Evolutionary conservation across 2,888 invertebrate genomes (phyloP).

Genomic region (Papilio gigon): DNA sequence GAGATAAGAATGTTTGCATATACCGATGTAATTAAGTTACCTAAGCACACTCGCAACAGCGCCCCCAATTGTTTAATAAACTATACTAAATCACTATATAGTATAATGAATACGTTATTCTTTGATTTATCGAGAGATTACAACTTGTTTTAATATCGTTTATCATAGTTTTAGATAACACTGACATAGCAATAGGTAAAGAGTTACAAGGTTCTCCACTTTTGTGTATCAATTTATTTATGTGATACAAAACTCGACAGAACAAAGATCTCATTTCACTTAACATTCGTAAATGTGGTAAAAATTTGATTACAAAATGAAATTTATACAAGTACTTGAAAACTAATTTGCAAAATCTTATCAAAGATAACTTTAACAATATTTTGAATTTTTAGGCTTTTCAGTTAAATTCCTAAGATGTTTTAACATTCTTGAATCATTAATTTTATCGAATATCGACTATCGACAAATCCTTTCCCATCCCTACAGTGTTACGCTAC

Average conservation of each 20-base stretch:
- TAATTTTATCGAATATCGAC: background rate
- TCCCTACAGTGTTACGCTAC: constrained; percentile 25
- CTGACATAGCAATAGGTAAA: background rate
- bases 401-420: background rate
- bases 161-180: background rate
- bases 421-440: background rate
- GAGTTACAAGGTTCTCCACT: too few relatives aligned
- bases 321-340: too few relatives aligned
- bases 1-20: constrained; percentile 42
- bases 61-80: constrained; percentile 32
- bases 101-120: background rate
- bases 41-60: constrained; percentile 36
- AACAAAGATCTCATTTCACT: too few relatives aligned
- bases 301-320: too few relatives aligned
- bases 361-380: too few relatives aligned
- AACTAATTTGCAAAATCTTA: too few relatives aligned
- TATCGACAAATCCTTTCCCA: constrained; percentile 10
- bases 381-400: too few relatives aligned
- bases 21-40: constrained; percentile 43
- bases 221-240: too few relatives aligned
- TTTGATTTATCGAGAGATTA: background rate
- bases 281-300: too few relatives aligned
- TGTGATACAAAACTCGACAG: too few relatives aligned
- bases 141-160: background rate
- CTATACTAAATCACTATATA: constrained; percentile 18